Percentiles rank a stretch among this genome's conserved stretches.
Evolutionary conservation across 2,113 vertebrate species (phyloP).

Genomic region (Delphinapterus leucas): DNA sequence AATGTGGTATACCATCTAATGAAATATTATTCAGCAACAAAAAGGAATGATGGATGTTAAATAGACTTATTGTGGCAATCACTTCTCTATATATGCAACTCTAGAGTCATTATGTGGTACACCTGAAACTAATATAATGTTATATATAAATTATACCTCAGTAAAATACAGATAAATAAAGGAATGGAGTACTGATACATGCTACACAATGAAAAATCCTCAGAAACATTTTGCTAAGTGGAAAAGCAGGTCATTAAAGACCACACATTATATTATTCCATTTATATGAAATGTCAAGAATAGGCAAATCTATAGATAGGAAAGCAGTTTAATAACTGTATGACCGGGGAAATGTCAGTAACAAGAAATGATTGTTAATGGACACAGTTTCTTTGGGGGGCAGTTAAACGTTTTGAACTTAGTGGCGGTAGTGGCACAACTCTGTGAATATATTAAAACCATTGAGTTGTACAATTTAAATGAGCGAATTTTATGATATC

Average conservation of each 20-base stretch:
- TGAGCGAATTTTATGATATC: not conserved
- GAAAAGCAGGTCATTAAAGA: not conserved
- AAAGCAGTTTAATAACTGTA: not conserved
- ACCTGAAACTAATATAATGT: not conserved
- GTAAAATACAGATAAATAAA: not conserved
- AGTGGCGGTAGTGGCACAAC: not conserved
- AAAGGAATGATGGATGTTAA: not conserved
- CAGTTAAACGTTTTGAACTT: not conserved
- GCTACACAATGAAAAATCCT: not conserved
- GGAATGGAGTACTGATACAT: too few relatives aligned
- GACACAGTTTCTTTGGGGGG: not conserved
- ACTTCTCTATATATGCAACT: not conserved
- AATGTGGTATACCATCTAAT: rapidly evolving
- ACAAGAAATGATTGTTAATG: not conserved
- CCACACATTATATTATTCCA: not conserved
- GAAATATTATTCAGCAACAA: not conserved
- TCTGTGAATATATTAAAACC: not conserved
- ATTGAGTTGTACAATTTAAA: not conserved
- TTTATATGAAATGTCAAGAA: not conserved
- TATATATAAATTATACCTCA: not conserved
- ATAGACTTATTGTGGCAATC: not conserved
- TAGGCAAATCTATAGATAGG: not conserved
- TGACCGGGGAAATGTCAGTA: rapidly evolving
- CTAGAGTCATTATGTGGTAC: not conserved
- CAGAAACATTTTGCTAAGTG: not conserved